Evolutionary conservation across 2,888 invertebrate species (phyloP).

Genomic region (Andrena chrysosceles): DNA sequence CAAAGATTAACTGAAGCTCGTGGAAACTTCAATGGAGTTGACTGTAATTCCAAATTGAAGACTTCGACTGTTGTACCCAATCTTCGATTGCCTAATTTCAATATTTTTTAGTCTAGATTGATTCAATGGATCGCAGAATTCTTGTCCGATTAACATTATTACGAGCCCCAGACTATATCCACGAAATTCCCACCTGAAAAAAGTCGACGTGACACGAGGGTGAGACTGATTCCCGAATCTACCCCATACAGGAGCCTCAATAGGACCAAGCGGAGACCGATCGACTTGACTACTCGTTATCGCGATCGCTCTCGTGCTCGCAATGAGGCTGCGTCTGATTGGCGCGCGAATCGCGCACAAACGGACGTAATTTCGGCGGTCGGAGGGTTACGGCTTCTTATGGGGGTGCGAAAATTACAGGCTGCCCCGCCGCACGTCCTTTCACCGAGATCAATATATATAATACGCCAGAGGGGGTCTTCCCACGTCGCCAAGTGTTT

Average conservation of each 20-base stretch:
- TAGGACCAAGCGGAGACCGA: slow-evolving; percentile 40
- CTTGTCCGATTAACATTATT: not conserved
- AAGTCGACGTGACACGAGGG: slow-evolving; percentile 15
- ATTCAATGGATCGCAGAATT: not conserved
- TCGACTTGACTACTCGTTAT: slow-evolving; percentile 71
- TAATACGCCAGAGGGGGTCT: slow-evolving; percentile 38
- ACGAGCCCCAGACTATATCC: not conserved
- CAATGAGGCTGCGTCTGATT: slow-evolving; percentile 71
- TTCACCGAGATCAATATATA: slow-evolving; percentile 64
- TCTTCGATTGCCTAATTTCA: not conserved
- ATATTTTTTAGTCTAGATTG: not conserved
- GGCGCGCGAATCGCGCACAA: slow-evolving; percentile 78
- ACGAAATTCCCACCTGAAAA: not conserved
- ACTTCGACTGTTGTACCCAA: not conserved
- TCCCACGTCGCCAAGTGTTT: slow-evolving; percentile 43
- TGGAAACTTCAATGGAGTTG: too few relatives aligned
- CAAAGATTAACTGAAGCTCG: too few relatives aligned
- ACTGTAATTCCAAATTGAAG: too few relatives aligned
- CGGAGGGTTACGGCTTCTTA: slow-evolving; percentile 71
- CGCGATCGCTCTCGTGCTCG: slow-evolving; percentile 61
- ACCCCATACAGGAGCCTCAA: slow-evolving; percentile 22
- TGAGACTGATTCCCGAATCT: slow-evolving; percentile 25
- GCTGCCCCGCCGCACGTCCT: slow-evolving; percentile 68
- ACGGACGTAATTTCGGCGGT: slow-evolving; percentile 79
- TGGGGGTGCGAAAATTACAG: slow-evolving; percentile 78